These are phyloP conservation scores for Hippocampus kuda DNA, from an alignment of 2,797 vertebrate genomes.

Conservation along the genomic window DNA sequence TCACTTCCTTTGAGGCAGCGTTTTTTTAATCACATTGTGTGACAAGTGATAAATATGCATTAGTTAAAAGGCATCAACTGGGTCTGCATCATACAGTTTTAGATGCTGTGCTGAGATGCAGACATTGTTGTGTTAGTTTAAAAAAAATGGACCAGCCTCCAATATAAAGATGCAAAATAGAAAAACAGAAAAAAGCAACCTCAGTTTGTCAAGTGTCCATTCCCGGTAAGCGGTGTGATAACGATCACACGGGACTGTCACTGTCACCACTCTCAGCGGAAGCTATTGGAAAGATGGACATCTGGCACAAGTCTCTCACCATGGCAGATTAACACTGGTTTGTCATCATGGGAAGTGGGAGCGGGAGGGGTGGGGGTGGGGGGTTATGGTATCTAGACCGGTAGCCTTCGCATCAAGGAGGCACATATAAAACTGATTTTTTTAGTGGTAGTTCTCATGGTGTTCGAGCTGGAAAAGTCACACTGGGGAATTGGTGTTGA, in stretches of 20 bases:
- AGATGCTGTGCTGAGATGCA: neutral
- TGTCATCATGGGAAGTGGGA: constrained; percentile 43
- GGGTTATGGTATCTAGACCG: neutral
- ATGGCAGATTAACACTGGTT: constrained; percentile 44
- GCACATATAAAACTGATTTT: neutral
- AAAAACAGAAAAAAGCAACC: constrained; percentile 33
- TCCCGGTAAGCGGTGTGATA: constrained; percentile 26
- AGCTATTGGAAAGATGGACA: constrained; percentile 30
- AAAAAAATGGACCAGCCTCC: constrained; percentile 7
- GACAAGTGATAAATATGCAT: constrained; percentile 42
- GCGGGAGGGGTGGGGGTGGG: neutral
- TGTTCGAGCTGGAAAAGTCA: neutral
- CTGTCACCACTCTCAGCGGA: constrained; percentile 30
- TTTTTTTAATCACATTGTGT: constrained; percentile 23
- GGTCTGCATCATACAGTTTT: constrained; percentile 11
- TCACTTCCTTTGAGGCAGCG: constrained; percentile 9
- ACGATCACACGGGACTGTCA: constrained; percentile 27
- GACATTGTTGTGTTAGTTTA: constrained; percentile 16
- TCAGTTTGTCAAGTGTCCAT: constrained; percentile 30
- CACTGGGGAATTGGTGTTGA: neutral
- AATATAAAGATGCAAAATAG: constrained; percentile 38
- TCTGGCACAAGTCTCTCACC: constrained; percentile 12
- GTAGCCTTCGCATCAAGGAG: neutral
- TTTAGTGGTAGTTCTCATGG: neutral
- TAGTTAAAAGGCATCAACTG: constrained; percentile 12